A percentile compares a stretch with the other conserved stretches of the same genome.
Evolutionary conservation across 2,888 invertebrate species (phyloP).

Genomic region (Agonum fuliginosum): DNA sequence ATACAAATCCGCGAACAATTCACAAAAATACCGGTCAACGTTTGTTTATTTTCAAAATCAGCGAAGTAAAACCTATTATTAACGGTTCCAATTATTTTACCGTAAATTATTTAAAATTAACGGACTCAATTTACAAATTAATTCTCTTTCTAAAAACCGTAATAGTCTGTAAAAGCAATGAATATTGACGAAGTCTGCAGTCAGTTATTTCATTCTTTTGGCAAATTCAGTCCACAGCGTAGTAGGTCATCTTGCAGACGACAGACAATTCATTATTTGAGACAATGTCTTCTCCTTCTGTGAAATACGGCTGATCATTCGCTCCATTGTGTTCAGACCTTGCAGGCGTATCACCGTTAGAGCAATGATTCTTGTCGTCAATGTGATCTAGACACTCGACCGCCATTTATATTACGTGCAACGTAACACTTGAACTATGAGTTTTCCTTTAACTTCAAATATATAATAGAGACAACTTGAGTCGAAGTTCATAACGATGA

Average conservation of each 20-base stretch:
- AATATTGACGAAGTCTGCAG: neutral
- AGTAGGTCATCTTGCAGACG: neutral
- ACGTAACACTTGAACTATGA: too few relatives aligned
- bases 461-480: too few relatives aligned
- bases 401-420: conserved; percentile 19
- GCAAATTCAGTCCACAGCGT: neutral
- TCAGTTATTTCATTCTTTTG: too few relatives aligned
- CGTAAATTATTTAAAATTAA: conserved; percentile 37
- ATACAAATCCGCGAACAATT: conserved; percentile 15
- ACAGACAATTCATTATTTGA: neutral
- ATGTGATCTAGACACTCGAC: conserved; percentile 28
- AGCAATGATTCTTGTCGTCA: conserved; percentile 34
- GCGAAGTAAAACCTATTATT: conserved; percentile 32
- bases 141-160: conserved; percentile 42
- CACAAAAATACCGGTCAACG: conserved; percentile 27
- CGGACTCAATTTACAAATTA: conserved; percentile 40
- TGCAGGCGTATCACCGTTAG: conserved; percentile 40
- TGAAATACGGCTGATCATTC: neutral
- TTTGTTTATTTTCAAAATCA: conserved; percentile 40
- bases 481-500: too few relatives aligned
- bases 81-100: conserved; percentile 44
- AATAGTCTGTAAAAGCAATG: neutral
- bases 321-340: conserved; percentile 27
- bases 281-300: neutral
- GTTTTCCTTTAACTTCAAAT: too few relatives aligned